phyloP scores from a whole-genome alignment of 2,113 vertebrate genomes.

The Tursiops truncatus region DNA sequence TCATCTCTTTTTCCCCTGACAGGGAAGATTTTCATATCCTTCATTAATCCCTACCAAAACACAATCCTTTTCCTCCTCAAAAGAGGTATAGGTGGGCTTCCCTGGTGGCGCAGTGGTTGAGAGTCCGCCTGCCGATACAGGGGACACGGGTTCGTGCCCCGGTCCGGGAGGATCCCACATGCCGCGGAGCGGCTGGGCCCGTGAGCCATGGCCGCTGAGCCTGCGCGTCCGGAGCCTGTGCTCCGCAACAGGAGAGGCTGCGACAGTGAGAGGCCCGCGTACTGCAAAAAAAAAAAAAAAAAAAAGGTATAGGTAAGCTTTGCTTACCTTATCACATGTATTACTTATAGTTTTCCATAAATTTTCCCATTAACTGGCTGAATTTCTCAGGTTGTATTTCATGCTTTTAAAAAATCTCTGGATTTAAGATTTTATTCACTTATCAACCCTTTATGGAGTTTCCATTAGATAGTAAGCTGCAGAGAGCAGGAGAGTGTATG shows the following conservation, averaged over 20 bases:
- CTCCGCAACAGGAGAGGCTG: too few relatives aligned
- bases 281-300: too few relatives aligned
- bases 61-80: not conserved
- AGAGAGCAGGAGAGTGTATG: not conserved
- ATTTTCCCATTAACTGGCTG: not conserved
- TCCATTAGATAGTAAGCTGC: not conserved
- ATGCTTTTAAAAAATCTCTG: not conserved
- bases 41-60: not conserved
- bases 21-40: not conserved
- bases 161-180: fast-evolving
- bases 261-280: too few relatives aligned
- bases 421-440: not conserved
- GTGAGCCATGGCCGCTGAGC: too few relatives aligned
- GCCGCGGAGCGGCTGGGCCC: too few relatives aligned
- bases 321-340: not conserved
- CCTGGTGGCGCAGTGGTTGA: too few relatives aligned
- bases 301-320: not conserved
- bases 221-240: too few relatives aligned
- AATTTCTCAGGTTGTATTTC: not conserved
- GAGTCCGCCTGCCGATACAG: too few relatives aligned
- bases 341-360: not conserved
- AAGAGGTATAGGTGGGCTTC: not conserved
- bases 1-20: not conserved
- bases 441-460: not conserved
- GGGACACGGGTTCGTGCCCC: too few relatives aligned